Evolutionary conservation across 2,888 invertebrate species (phyloP), one percentile per base, ranked within the genome.

Genomic region (Panopea generosa): DNA sequence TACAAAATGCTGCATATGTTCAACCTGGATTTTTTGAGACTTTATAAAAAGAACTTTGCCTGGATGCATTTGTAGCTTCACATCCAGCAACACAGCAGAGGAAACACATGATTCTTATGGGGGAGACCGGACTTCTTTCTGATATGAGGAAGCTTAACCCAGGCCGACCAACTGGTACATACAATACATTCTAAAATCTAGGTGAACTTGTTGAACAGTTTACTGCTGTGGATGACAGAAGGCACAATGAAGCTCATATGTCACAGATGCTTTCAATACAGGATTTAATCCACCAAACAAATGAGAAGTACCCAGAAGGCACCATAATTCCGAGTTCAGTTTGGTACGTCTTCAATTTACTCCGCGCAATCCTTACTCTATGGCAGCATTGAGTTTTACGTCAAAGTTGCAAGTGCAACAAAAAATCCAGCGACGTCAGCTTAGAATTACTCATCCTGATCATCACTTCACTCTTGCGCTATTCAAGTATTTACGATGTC

Each of bases 161-260:
- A 38, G 78, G 78, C 7, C 55, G 74, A 4, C 67, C 74, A 16
- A 33, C 47, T 11, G 56, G 20, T 2, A 61, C 0, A 3, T 81
- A 47, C 61, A 62, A 76, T 33, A 22, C 22, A 2, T 76, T 82
- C 45, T 78, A 33, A 16, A 50, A 70, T 14, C 55, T 76, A 0
- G 52, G n/a, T 27, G 72, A 66, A 27, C 20, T 71, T 6, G 53
- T 75, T 2, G 72, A 71, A 40, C 40, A 40, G 1, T 14, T 40
- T 11, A 67, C 75, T 9, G 75, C 77, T 16, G 75, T 77, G 22
- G 77, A 82, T 72, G 77, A 82, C 1, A 55, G 75, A n/a, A 6
- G 75, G 4, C 79, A 76, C 40, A 56, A 45, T 18, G 45, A n/a
- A 18, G 38, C 66, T 11, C 80, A 80, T 40, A 6, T 83, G 50